Conservation (phyloP, 2,113 vertebrate genomes). For the Aegotheles bennettii region DNA sequence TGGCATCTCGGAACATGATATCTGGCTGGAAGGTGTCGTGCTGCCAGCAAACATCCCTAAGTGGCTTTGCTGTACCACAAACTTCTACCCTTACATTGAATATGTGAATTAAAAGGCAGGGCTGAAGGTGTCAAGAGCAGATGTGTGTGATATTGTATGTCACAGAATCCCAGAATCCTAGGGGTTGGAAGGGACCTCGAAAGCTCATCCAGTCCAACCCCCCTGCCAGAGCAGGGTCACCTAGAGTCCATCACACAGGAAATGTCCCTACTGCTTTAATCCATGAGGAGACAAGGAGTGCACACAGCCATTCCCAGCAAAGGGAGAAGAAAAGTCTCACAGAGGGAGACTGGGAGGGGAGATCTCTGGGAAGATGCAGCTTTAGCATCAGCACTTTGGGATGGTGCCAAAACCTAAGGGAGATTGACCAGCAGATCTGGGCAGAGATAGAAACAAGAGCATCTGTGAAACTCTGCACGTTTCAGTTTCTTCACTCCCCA, state of each 20-base stretch:
- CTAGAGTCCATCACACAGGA: too few species aligned
- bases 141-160: neutral
- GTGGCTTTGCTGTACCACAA: neutral
- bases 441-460: neutral
- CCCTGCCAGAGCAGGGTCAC: too few species aligned
- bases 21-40: neutral
- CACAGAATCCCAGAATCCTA: too few species aligned
- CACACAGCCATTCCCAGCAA: rapidly evolving
- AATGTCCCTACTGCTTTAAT: neutral
- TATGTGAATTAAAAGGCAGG: neutral
- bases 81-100: neutral
- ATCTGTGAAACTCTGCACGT: neutral
- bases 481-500: neutral
- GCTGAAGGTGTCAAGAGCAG: neutral
- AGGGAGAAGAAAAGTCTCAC: neutral
- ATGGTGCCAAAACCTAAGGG: neutral
- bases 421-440: neutral
- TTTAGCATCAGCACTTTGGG: neutral
- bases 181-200: too few species aligned
- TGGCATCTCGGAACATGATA: neutral
- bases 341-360: neutral
- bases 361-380: neutral
- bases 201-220: too few species aligned
- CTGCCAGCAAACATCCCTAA: neutral
- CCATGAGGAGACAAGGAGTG: neutral